Conservation (phyloP, 2,888 invertebrate genomes). For the Leptopilina drosophilae region DNA sequence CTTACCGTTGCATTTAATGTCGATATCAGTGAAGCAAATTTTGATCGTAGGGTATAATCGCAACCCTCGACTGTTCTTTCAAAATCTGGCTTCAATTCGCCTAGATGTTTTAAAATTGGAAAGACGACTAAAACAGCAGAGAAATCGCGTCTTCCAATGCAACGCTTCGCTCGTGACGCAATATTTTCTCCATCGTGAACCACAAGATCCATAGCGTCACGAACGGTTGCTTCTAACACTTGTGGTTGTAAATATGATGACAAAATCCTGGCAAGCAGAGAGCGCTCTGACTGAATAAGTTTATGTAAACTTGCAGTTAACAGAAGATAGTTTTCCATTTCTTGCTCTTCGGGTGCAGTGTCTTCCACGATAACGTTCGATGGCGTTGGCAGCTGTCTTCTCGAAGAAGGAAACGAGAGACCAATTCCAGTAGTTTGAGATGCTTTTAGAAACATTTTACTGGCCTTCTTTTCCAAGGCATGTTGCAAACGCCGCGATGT, state of each 20-base stretch:
- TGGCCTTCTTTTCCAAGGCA: constrained; percentile 84
- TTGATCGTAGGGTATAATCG: constrained; percentile 83
- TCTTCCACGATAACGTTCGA: constrained; percentile 67
- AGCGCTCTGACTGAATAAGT: constrained; percentile 92
- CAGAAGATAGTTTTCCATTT: constrained; percentile 90
- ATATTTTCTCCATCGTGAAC: constrained; percentile 92
- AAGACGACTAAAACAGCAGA: constrained; percentile 88
- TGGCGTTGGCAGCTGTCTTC: constrained; percentile 78
- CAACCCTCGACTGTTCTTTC: constrained; percentile 87
- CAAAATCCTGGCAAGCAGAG: constrained; percentile 89
- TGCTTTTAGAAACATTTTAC: constrained; percentile 89
- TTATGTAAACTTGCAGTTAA: constrained; percentile 90
- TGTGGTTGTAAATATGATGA: constrained; percentile 88
- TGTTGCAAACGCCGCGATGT: constrained; percentile 90
- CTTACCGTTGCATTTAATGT: constrained; percentile 87
- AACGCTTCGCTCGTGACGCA: constrained; percentile 85
- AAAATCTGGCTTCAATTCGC: constrained; percentile 87
- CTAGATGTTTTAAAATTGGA: constrained; percentile 88
- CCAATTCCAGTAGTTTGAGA: constrained; percentile 89
- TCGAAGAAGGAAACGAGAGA: constrained; percentile 82
- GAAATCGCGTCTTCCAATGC: constrained; percentile 88
- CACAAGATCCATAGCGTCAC: constrained; percentile 90
- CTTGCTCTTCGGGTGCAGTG: constrained; percentile 83
- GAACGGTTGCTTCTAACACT: constrained; percentile 90
- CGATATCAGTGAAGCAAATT: constrained; percentile 85